Evolutionary conservation across 2,797 vertebrate genomes (phyloP), one percentile per base, ranked within the genome.

Genomic region (Hirundo rustica): DNA sequence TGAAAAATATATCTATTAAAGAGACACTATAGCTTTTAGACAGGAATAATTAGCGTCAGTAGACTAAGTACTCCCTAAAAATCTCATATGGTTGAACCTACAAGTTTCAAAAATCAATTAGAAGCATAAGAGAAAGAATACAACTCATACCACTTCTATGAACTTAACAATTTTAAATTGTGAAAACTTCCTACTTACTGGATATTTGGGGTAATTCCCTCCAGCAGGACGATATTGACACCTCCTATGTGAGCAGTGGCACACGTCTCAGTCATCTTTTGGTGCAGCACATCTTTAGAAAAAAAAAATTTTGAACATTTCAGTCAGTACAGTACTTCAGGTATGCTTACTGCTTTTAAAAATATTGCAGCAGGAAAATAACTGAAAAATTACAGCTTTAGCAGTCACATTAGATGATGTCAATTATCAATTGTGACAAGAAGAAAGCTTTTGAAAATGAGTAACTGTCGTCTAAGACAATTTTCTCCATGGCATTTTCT

Each of bases 191-290:
- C 26, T 77, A 99, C 99, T 97, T 97, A 99, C 99, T 99, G 99
- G 95, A 99, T 99, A 95, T 99, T 99, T 74, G 99, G 99, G 14
- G 99, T 99, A 85, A 99, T 99, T 48, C 99, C 99, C 97, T 99
- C 99, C 95, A 99, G 98, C 25, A 99, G 98, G 53, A 99, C 99
- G 1, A 99, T 99, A 97, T 99, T 99, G 61, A 99, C 99, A 45
- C 99, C 99, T 92, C 99, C 99, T 64, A 99, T 99, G 92, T 99
- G 99, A 97, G 99, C 99, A 6, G 99, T 99, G 19, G 99, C 99
- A 94, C 99, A 99, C 0, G 99, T 99, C 96, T 99, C 99, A 0
- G 99, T 99, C 99, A 99, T 99, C 96, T 99, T 99, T 96, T 99
- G 99, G 97, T 99, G 99, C n/a, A 99, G 98, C 67, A 99, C 99